Conservation (phyloP, 2,888 invertebrate genomes). For the Digitonthophagus gazella region DNA sequence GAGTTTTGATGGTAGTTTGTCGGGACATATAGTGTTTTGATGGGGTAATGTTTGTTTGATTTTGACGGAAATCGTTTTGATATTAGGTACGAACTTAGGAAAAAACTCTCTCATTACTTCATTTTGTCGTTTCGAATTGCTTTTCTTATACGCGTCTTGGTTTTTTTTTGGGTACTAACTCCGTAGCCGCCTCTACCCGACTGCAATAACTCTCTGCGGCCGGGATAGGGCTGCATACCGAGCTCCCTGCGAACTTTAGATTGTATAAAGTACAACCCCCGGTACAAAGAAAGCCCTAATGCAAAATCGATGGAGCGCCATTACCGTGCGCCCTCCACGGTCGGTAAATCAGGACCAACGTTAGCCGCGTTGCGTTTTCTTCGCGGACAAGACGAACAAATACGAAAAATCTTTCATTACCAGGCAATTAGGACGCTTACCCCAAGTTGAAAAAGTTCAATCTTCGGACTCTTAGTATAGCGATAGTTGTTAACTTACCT, state of each 20-base stretch:
- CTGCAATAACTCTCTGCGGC: conserved; percentile 49
- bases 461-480: too few species aligned
- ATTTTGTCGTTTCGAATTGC: too few species aligned
- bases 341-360: conserved; percentile 6
- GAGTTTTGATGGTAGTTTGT: too few species aligned
- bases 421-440: neutral
- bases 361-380: neutral
- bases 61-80: too few species aligned
- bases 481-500: too few species aligned
- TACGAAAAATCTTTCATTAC: neutral
- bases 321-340: conserved; percentile 41
- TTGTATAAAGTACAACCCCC: conserved; percentile 53
- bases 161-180: conserved; percentile 36
- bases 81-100: too few species aligned
- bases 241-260: conserved; percentile 45
- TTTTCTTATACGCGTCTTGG: neutral
- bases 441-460: too few species aligned
- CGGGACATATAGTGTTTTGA: too few species aligned
- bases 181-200: conserved; percentile 21
- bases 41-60: too few species aligned
- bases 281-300: conserved; percentile 55
- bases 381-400: neutral
- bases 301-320: conserved; percentile 55
- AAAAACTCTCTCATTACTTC: too few species aligned
- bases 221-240: conserved; percentile 49